phyloP scores from a whole-genome alignment of 2,113 vertebrate genomes.

The Upupa epops region DNA sequence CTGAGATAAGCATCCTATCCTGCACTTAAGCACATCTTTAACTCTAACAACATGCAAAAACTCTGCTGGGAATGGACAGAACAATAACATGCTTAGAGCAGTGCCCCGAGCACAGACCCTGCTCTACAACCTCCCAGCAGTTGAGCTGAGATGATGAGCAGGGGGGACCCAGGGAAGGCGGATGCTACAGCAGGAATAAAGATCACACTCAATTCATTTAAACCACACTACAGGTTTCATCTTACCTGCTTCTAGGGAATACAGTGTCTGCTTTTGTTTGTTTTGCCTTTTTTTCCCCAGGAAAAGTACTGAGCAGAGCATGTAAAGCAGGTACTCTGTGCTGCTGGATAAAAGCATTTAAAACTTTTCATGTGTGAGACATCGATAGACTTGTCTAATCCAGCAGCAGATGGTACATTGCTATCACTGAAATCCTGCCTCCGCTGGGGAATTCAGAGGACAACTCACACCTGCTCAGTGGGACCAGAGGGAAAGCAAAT shows the following conservation, averaged over 20 bases:
- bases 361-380: neutral
- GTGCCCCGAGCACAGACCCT: neutral
- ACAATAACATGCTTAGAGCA: neutral
- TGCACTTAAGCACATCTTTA: neutral
- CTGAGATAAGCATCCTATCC: neutral
- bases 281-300: neutral
- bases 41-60: constrained; percentile 12
- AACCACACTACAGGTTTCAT: neutral
- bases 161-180: neutral
- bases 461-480: constrained; percentile 37
- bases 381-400: neutral
- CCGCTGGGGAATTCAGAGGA: neutral
- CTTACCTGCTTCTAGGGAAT: neutral
- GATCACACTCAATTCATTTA: neutral
- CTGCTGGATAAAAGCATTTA: neutral
- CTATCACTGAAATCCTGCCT: neutral
- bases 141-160: neutral
- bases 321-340: neutral
- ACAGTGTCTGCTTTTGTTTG: neutral
- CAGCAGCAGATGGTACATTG: neutral
- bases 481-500: neutral
- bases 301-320: neutral
- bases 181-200: neutral
- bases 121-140: neutral
- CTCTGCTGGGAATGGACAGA: neutral